Conservation (phyloP, 2,113 vertebrate genomes). For the Passerina amoena region DNA sequence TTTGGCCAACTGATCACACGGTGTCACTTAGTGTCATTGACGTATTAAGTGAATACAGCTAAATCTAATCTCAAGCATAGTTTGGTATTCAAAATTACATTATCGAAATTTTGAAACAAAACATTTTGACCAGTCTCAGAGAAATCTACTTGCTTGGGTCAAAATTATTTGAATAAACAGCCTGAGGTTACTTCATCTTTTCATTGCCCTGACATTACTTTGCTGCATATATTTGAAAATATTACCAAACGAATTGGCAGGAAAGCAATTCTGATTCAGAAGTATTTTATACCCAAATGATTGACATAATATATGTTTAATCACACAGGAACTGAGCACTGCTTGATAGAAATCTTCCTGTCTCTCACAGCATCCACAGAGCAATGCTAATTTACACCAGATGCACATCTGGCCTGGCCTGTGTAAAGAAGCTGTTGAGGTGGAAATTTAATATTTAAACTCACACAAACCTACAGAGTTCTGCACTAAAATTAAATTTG, state of each 20-base stretch:
- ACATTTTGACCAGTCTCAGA: background rate
- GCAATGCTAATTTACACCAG: slow-evolving; percentile 36
- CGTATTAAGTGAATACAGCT: background rate
- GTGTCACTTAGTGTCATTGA: background rate
- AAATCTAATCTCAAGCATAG: background rate
- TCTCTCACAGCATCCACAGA: background rate
- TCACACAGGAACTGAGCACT: background rate
- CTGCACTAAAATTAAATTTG: background rate
- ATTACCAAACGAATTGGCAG: background rate
- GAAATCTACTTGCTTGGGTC: background rate
- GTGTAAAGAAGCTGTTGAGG: background rate
- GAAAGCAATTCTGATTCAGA: background rate
- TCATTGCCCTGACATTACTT: background rate
- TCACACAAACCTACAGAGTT: background rate
- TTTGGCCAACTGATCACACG: background rate
- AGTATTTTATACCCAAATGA: background rate
- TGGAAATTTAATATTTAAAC: slow-evolving; percentile 34
- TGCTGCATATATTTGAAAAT: background rate
- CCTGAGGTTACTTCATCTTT: background rate
- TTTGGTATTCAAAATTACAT: background rate
- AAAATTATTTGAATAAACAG: background rate
- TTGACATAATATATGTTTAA: slow-evolving; percentile 3
- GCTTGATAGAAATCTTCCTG: slow-evolving; percentile 50
- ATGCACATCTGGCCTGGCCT: background rate
- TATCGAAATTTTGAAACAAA: background rate